A percentile compares a stretch with the other conserved stretches of the same genome.
Conservation (phyloP, 1,140 invertebrate genomes). For the Triops cancriformis region DNA sequence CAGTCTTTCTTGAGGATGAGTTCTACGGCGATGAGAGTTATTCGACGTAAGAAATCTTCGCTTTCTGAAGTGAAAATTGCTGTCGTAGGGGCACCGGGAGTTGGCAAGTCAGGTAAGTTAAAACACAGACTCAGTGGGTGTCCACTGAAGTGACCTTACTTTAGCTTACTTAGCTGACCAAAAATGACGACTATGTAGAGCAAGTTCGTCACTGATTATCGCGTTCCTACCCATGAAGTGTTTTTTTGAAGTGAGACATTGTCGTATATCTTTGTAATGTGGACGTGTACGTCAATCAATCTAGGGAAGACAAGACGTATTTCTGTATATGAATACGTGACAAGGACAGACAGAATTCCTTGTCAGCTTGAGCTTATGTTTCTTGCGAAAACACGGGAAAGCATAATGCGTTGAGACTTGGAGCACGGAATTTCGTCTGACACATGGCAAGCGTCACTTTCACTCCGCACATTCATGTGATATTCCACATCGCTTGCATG, state of each 20-base stretch:
- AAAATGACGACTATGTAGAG: too few relatives aligned
- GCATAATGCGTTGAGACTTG: neutral
- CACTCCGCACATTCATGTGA: neutral
- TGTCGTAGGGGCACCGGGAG: conserved; percentile 71
- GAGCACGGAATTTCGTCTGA: neutral
- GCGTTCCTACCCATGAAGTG: too few relatives aligned
- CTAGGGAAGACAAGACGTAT: neutral
- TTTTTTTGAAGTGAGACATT: too few relatives aligned
- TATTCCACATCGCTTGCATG: neutral
- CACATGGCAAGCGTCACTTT: neutral
- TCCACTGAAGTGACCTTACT: too few relatives aligned
- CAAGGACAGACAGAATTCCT: neutral
- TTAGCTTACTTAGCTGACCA: too few relatives aligned
- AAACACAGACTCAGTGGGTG: neutral
- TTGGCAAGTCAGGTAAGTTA: conserved; percentile 76
- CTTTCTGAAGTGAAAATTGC: conserved; percentile 79
- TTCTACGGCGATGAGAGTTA: conserved; percentile 55
- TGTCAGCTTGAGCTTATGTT: neutral
- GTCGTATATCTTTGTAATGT: neutral
- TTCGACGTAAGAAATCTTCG: conserved; percentile 77
- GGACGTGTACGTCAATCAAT: neutral
- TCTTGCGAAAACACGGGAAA: neutral
- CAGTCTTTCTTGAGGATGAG: conserved; percentile 38
- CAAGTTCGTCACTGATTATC: too few relatives aligned
- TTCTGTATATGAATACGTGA: neutral